Base-by-base conservation (phyloP, 2,113 vertebrate species). In the Pholis gunnellus region DNA sequence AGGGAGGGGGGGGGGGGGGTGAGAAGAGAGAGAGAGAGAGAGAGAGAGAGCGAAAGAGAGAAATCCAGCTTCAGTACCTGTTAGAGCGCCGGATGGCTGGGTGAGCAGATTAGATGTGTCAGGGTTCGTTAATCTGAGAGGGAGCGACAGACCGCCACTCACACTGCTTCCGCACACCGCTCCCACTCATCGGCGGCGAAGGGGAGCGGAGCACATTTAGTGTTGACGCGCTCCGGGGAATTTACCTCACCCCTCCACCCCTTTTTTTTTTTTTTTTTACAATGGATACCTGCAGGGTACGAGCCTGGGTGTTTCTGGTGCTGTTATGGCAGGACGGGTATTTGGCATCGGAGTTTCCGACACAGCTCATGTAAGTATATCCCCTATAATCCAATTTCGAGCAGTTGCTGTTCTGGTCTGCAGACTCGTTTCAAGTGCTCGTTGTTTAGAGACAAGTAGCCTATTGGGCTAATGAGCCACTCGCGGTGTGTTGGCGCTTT, bases 211-310 rank as follows among this genome's bases (percentile, higher is more conserved):
- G 82, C 81, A 46, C 84, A 76, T 79, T 86, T 38, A 61, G 75
- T 79, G 76, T 86, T 83, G 85, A 90, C 86, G 81, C 84, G 66
- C 84, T 78, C 80, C 85, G 87, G 90, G 87, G 91, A 90, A 87
- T 85, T 84, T 88, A 88, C 87, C 72, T 81, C 46, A 44, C 7
- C 46, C 6, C 18, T 15, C 46, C 15, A 15, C 46, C 5, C 18
- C 17, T 17, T n/a, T n/a, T n/a, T n/a, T n/a, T 48, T 52, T 42
- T 63, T 18, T 34, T 36, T 68, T 66, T 88, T 93, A 96, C 94
- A 93, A 98, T 99, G 97, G 96, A 96, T 96, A 95, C 96, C 94
- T 95, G 94, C 95, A 95, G 96, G 95, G 93, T 93, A 79, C 95
- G 96, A 84, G 85, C 92, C 92, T 95, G 96, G 89, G 88, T 95